These are phyloP conservation scores for Lagopus leucura DNA, from an alignment of 2,113 vertebrate genomes.

Conservation along the genomic window DNA sequence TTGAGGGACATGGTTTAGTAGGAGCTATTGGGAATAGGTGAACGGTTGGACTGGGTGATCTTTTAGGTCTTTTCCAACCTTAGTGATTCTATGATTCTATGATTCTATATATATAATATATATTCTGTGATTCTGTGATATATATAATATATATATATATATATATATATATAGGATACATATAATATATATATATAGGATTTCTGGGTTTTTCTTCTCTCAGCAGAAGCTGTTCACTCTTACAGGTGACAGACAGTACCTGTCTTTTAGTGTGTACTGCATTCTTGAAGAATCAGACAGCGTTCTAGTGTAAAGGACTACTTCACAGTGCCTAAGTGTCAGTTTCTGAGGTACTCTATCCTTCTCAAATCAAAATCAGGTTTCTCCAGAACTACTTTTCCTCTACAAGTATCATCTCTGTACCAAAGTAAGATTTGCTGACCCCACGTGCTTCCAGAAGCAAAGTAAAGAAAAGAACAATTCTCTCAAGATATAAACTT, in stretches of 20 bases:
- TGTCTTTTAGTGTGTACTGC: neutral
- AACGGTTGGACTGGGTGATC: no score
- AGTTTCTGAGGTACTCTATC: neutral
- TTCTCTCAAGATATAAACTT: neutral
- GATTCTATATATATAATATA: no score
- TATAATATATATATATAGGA: neutral
- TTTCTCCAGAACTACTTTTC: neutral
- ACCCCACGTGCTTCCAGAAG: neutral
- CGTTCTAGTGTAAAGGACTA: neutral
- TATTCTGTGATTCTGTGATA: no score
- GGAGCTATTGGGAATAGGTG: no score
- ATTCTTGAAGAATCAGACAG: neutral
- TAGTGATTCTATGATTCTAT: no score
- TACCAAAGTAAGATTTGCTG: neutral
- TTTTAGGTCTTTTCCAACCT: no score
- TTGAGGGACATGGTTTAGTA: no score
- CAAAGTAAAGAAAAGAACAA: neutral
- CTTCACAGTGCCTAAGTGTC: neutral
- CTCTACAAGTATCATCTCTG: neutral
- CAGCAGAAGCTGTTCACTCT: neutral
- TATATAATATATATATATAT: no score
- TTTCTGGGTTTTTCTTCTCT: neutral
- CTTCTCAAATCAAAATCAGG: neutral
- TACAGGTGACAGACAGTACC: neutral
- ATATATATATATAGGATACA: neutral